Evolutionary conservation across 2,113 vertebrate species (phyloP), one percentile per base, ranked within the genome.

Genomic region (Emydura subglobosa): DNA sequence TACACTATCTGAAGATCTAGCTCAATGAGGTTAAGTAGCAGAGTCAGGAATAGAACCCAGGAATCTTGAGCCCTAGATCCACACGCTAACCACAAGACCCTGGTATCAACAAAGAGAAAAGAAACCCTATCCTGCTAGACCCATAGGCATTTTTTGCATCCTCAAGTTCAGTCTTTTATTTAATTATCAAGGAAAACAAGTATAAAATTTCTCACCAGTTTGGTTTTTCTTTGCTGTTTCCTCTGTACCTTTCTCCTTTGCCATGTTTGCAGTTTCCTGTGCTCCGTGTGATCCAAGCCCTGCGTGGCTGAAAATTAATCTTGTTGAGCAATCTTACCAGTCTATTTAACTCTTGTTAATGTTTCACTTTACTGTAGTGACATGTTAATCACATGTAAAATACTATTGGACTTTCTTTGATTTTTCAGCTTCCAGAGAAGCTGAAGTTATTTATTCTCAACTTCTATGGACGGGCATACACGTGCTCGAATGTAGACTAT

Each of bases 151-250:
- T 21, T 31, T 92, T 84, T 87, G 31, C 68, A 59, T 39, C 4
- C 61, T 17, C 61, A 31, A 12, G 12, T 47, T 81, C 82, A 54
- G 13, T 83, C 78, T 91, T 65, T 82, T 47, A n/a, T 90, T 24
- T 1, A 2, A 61, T 78, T 59, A 91, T 39, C n/a, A 93, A 80
- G 51, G 76, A 92, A 31, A 85, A 86, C 5, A 29, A 44, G 34
- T 44, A 87, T 16, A 88, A 44, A 39, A 68, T 86, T 31, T 94
- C 97, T 97, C 89, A 98, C 97, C 97, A 78, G 19, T 44, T 57
- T 47, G 95, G 42, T 81, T 29, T 88, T 92, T 85, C 25, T 83
- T 78, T 68, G 47, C 83, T 94, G 88, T 50, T 82, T 89, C 76
- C 86, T 54, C 42, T 21, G 42, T 27, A 24, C 19, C 0, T 1